Evolutionary conservation across 2,888 invertebrate genomes (phyloP).

Genomic region (Lacanobia oleracea): DNA sequence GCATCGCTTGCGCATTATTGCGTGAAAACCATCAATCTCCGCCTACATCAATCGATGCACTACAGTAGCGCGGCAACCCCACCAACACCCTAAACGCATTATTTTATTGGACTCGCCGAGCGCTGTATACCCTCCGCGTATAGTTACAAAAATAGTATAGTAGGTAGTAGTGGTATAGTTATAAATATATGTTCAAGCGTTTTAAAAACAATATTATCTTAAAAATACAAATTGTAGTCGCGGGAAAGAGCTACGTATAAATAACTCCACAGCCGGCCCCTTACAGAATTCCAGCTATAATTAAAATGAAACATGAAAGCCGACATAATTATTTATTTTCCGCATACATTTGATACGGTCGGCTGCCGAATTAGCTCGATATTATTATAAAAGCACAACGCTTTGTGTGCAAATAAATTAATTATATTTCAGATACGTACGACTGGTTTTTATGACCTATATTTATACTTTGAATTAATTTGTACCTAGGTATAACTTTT

Average conservation of each 20-base stretch:
- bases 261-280: background rate
- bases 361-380: constrained; percentile 35
- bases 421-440: constrained; percentile 22
- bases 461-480: background rate
- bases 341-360: constrained; percentile 44
- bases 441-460: background rate
- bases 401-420: constrained; percentile 39
- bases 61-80: too few relatives aligned
- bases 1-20: too few relatives aligned
- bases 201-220: too few relatives aligned
- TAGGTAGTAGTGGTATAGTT: too few relatives aligned
- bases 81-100: too few relatives aligned
- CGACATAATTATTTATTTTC: constrained; percentile 45
- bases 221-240: too few relatives aligned
- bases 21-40: too few relatives aligned
- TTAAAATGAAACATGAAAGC: constrained; percentile 44
- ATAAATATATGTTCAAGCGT: too few relatives aligned
- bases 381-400: constrained; percentile 53
- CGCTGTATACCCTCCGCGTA: too few relatives aligned
- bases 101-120: too few relatives aligned
- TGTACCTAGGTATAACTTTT: background rate
- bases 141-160: too few relatives aligned
- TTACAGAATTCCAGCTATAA: constrained; percentile 30
- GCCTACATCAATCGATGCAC: too few relatives aligned
- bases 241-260: background rate